These are phyloP conservation scores for Poliocrania exsul DNA, from an alignment of 2,797 vertebrate genomes.

Conservation along the genomic window DNA sequence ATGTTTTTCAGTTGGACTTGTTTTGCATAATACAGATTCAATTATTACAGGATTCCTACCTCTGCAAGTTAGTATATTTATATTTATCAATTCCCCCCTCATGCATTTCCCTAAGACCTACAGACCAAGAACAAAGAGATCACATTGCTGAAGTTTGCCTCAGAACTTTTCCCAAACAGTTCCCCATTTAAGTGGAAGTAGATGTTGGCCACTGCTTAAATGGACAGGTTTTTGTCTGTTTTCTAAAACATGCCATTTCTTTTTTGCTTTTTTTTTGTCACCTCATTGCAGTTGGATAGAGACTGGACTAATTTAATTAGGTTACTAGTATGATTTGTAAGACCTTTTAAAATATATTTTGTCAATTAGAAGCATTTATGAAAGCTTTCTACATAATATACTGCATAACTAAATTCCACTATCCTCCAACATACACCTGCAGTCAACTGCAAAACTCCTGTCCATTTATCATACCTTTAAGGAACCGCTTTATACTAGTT, in stretches of 20 bases:
- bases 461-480: not conserved
- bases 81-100: not conserved
- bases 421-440: not conserved
- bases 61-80: not conserved
- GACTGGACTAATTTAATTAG: not conserved
- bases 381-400: not conserved
- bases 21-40: not conserved
- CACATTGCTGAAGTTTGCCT: not conserved
- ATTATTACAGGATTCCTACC: not conserved
- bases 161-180: not conserved
- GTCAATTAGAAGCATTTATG: not conserved
- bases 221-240: not conserved
- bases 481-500: not conserved
- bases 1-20: conserved; percentile 10
- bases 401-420: not conserved
- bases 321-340: not conserved
- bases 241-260: not conserved
- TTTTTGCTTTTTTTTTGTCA: not conserved
- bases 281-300: not conserved
- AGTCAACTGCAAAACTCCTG: not conserved
- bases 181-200: not conserved
- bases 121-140: not conserved
- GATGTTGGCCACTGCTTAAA: not conserved
- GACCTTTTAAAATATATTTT: not conserved
- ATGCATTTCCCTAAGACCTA: not conserved